Evolutionary conservation across 2,888 invertebrate species (phyloP), one percentile per base, ranked within the genome.

Genomic region (Synergus gifuensis): DNA sequence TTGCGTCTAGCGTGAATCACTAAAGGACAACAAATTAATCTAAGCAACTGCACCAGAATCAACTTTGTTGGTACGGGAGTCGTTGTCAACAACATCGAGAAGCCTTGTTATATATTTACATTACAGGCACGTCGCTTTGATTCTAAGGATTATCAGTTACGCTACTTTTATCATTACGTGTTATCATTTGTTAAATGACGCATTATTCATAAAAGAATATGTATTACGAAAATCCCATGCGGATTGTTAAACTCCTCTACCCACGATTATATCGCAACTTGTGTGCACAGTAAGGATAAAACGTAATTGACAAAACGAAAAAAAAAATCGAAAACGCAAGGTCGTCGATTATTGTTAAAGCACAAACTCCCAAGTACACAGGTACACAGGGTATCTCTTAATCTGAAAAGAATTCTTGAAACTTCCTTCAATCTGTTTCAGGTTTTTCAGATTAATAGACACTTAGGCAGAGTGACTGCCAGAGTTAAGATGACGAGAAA

Each of bases 41-140:
- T 73, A 73, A 58, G 54, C 73, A 69, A 79, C 28, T 44, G 22
- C 22, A 76, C 62, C 22, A 7, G 22, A 49, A 77, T 79, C 63
- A 49, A 73, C n/a, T 73, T 73, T 54, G 54, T 58, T 73, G 62
- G n/a, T 46, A 60, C 77, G 62, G 76, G 76, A 79, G 60, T 81
- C 80, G 77, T 79, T 78, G 67, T 66, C 60, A 28, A 64, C 44
- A 40, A 22, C 42, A 11, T 54, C 18, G 11, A 62, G 76, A 80
- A 80, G 60, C 58, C 77, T 76, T 63, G 76, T 58, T 64, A 83
- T 63, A 76, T 79, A 78, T 73, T 73, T 73, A 73, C 73, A 73
- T 79, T 85, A 78, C 86, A 85, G 88, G 86, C 87, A 86, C 87
- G 84, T 87, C 84, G 81, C 85, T 87, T 88, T 86, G 85, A 87